Percentiles rank a stretch among this genome's conserved stretches.
These are phyloP conservation scores for Xenops minutus DNA, from an alignment of 2,797 vertebrate genomes.

Conservation along the genomic window DNA sequence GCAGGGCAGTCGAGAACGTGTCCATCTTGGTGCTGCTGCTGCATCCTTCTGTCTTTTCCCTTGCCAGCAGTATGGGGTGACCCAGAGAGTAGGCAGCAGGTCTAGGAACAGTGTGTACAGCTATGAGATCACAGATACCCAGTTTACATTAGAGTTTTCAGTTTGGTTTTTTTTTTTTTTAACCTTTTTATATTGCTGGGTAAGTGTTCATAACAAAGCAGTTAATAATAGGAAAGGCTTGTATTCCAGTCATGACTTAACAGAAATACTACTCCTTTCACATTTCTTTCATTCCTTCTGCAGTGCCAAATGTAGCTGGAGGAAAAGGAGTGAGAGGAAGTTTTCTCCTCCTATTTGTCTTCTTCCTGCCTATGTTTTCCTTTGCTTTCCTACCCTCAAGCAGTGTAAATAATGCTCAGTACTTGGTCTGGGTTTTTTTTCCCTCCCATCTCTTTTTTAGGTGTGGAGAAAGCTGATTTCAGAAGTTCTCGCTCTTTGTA, in stretches of 20 bases:
- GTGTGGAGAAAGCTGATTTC: constrained; percentile 18
- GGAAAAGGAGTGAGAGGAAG: background rate
- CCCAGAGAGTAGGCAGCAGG: background rate
- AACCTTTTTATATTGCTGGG: constrained; percentile 31
- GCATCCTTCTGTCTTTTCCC: constrained; percentile 9
- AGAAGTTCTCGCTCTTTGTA: background rate
- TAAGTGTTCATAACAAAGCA: constrained; percentile 5
- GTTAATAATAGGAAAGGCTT: constrained; percentile 8
- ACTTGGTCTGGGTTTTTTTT: background rate
- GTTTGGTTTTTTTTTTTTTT: background rate
- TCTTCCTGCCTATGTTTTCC: background rate
- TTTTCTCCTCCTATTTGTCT: background rate
- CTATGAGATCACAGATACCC: background rate
- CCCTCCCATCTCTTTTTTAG: background rate
- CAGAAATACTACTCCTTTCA: background rate
- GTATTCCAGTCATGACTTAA: background rate
- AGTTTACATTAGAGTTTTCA: constrained; percentile 39
- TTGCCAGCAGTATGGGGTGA: constrained; percentile 5
- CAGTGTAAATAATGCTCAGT: constrained; percentile 25
- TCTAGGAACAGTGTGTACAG: background rate
- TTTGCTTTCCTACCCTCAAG: background rate
- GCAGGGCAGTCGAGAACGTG: background rate
- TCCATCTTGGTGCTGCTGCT: constrained; percentile 25
- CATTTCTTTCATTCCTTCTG: background rate
- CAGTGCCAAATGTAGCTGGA: constrained; percentile 49